phyloP scores from a whole-genome alignment of 2,113 vertebrate species.

The Struthio camelus region DNA sequence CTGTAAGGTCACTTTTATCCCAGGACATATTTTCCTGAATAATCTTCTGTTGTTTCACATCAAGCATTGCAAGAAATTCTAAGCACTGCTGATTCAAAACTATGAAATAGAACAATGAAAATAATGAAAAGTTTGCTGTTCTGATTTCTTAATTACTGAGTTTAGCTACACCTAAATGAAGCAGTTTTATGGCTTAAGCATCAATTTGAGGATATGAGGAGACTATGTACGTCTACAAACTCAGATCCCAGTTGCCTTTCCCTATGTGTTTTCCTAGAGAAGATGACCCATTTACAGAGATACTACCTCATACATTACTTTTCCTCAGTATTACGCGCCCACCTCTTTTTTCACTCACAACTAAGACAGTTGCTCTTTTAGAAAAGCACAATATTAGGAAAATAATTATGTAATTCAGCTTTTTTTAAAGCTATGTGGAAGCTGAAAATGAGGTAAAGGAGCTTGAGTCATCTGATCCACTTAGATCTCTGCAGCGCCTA shows the following conservation, averaged over 20 bases:
- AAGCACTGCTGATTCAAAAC: conserved; percentile 82
- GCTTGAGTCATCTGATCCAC: not conserved
- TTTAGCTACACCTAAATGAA: not conserved
- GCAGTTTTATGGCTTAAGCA: not conserved
- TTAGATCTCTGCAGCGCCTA: not conserved
- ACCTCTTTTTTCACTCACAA: not conserved
- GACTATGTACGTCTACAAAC: not conserved
- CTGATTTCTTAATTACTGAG: not conserved
- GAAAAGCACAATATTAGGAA: not conserved
- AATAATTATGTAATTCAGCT: not conserved
- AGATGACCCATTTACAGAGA: not conserved
- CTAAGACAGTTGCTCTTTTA: not conserved
- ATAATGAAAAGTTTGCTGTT: not conserved
- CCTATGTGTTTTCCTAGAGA: not conserved
- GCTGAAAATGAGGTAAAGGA: not conserved
- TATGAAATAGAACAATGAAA: conserved; percentile 51
- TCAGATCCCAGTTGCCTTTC: not conserved
- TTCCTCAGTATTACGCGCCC: not conserved
- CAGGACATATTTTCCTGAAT: conserved; percentile 73
- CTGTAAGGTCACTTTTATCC: conserved; percentile 60
- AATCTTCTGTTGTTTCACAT: conserved; percentile 79
- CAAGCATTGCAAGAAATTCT: conserved; percentile 86
- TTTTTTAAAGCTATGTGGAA: not conserved
- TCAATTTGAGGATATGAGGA: not conserved
- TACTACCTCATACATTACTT: not conserved